Evolutionary conservation across 2,113 vertebrate genomes (phyloP).

Genomic region (Pterocles burchelli): DNA sequence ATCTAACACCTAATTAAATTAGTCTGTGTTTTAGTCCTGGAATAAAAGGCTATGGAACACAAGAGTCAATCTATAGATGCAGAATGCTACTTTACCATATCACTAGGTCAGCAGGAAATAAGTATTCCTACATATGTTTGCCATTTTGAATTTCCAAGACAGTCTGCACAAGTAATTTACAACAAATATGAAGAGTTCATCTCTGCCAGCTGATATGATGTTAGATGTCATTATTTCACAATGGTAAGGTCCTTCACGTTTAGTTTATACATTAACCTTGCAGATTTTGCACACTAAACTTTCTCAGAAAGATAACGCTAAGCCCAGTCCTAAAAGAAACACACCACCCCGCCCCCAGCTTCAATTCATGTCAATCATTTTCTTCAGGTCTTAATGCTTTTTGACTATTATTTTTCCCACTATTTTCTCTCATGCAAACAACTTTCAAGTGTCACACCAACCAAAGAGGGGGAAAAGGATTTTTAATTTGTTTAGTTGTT

Average conservation of each 20-base stretch:
- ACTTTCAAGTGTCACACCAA: neutral
- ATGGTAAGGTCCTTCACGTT: neutral
- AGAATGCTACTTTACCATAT: neutral
- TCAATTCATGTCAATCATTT: neutral
- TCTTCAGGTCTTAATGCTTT: neutral
- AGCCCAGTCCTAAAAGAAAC: neutral
- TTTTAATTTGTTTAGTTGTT: neutral
- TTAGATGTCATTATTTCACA: neutral
- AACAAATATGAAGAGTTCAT: neutral
- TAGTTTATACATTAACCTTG: neutral
- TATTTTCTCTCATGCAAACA: neutral
- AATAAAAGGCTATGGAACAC: neutral
- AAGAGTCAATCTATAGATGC: neutral
- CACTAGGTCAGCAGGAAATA: neutral
- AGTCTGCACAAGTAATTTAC: neutral
- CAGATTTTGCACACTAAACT: neutral
- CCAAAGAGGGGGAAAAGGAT: neutral
- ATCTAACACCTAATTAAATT: neutral
- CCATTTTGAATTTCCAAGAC: neutral
- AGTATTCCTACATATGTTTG: neutral
- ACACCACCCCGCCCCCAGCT: neutral
- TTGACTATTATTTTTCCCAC: neutral
- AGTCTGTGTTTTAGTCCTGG: neutral
- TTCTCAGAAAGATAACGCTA: neutral
- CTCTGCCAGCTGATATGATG: neutral